phyloP scores from a whole-genome alignment of 2,888 invertebrate species.

The Anagyrus pseudococci region DNA sequence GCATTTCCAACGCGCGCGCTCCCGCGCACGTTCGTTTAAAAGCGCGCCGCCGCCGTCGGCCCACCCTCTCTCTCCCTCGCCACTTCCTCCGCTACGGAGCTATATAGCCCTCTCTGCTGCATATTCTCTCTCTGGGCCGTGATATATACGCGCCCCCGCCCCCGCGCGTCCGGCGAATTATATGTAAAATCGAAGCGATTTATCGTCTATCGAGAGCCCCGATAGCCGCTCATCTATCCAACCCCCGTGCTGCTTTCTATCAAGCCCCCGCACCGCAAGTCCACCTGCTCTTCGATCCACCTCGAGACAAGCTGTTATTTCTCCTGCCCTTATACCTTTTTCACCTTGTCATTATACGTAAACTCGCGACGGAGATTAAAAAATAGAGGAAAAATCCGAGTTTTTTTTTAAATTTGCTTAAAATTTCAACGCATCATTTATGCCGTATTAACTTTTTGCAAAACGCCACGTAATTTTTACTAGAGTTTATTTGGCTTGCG shows the following conservation, averaged over 20 bases:
- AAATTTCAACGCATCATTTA: too few species aligned
- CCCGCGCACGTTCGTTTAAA: conserved; percentile 21
- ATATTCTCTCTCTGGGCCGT: conserved; percentile 4
- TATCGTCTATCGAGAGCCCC: conserved; percentile 13
- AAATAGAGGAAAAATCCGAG: too few species aligned
- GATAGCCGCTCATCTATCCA: background rate
- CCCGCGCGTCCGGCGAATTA: conserved; percentile 10
- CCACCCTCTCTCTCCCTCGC: background rate
- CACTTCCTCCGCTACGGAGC: background rate
- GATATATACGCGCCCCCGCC: background rate
- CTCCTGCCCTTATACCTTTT: too few species aligned
- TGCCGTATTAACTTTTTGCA: too few species aligned
- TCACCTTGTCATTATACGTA: too few species aligned
- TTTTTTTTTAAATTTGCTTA: too few species aligned
- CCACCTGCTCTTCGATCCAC: background rate
- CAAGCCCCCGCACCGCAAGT: background rate
- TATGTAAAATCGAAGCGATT: conserved; percentile 30
- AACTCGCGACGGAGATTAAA: too few species aligned
- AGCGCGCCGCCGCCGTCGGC: conserved; percentile 6
- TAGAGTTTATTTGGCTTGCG: too few species aligned
- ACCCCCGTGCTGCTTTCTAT: background rate
- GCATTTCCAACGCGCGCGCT: conserved; percentile 48
- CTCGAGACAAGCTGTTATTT: background rate
- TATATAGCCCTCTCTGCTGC: background rate
- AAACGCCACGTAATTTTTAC: too few species aligned